Conservation (phyloP, 1,140 invertebrate species). For the Anastatus disparis region DNA sequence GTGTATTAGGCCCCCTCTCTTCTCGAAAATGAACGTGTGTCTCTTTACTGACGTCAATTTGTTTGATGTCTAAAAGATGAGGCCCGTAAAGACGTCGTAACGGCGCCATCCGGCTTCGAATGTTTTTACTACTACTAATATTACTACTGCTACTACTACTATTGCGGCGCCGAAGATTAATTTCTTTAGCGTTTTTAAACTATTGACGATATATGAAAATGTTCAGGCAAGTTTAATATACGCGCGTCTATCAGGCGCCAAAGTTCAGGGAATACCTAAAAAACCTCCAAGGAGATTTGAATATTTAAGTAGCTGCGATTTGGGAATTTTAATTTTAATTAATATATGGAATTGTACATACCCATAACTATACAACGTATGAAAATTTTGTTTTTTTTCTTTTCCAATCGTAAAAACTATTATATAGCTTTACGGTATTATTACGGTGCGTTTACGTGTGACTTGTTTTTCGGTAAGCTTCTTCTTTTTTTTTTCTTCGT, state of each 20-base stretch:
- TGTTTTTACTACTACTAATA: no score
- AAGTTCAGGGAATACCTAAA: neutral
- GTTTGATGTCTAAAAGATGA: no score
- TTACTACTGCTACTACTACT: no score
- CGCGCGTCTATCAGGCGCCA: constrained; percentile 19
- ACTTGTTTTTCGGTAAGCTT: no score
- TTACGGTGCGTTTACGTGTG: no score
- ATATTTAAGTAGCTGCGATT: constrained; percentile 20
- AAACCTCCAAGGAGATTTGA: constrained; percentile 10
- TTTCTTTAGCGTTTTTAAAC: neutral
- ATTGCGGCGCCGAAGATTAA: constrained; percentile 9
- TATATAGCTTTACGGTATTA: no score
- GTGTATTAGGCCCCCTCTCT: neutral
- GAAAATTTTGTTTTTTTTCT: no score
- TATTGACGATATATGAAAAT: neutral
- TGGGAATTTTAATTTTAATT: constrained; percentile 25
- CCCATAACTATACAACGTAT: no score
- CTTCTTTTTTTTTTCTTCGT: no score
- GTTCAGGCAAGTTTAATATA: no score
- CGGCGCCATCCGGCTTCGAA: constrained; percentile 49
- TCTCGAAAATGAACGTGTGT: no score
- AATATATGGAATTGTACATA: neutral
- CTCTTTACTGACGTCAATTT: constrained; percentile 46
- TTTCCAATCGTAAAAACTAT: no score
- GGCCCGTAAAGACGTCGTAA: constrained; percentile 46